phyloP scores from a whole-genome alignment of 1,140 invertebrate genomes.

The Thrips palmi region DNA sequence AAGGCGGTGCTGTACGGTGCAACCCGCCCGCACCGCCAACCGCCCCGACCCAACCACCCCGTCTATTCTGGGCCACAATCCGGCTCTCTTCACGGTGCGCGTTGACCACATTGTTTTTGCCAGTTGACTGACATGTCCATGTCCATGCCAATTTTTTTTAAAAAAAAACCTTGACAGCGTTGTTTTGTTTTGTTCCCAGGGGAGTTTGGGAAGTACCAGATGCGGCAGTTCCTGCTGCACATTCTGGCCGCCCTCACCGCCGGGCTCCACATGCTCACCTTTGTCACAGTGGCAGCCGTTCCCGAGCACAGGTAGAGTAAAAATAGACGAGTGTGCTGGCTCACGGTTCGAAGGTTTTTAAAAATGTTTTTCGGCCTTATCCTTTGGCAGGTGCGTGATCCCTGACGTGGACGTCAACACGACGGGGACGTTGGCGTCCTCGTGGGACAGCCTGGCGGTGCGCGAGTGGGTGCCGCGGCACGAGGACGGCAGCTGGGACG shows the following conservation, averaged over 20 bases:
- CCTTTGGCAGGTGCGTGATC: constrained; percentile 37
- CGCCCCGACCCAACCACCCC: no score
- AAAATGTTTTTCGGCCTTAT: background rate
- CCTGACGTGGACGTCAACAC: constrained; percentile 35
- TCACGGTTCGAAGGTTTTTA: background rate
- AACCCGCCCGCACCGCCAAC: no score
- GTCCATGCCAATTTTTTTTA: constrained; percentile 14
- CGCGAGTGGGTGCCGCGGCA: constrained; percentile 27
- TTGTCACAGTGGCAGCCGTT: constrained; percentile 57
- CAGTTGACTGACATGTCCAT: constrained; percentile 11
- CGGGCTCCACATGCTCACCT: constrained; percentile 58
- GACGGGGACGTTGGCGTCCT: constrained; percentile 23
- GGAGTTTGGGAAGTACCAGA: constrained; percentile 62
- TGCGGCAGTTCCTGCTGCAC: constrained; percentile 50
- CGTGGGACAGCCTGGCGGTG: background rate
- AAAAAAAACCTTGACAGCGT: constrained; percentile 1
- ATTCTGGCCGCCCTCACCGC: constrained; percentile 54
- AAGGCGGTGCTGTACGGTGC: no score
- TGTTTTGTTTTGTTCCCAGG: constrained; percentile 31
- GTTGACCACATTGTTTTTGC: constrained; percentile 7
- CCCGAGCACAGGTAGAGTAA: constrained; percentile 43
- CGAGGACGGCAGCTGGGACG: constrained; percentile 27
- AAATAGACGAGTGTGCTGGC: no score
- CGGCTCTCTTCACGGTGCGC: no score
- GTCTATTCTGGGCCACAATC: no score